Evolutionary conservation across 2,797 vertebrate genomes (phyloP).

Genomic region (Xenopus petersii): DNA sequence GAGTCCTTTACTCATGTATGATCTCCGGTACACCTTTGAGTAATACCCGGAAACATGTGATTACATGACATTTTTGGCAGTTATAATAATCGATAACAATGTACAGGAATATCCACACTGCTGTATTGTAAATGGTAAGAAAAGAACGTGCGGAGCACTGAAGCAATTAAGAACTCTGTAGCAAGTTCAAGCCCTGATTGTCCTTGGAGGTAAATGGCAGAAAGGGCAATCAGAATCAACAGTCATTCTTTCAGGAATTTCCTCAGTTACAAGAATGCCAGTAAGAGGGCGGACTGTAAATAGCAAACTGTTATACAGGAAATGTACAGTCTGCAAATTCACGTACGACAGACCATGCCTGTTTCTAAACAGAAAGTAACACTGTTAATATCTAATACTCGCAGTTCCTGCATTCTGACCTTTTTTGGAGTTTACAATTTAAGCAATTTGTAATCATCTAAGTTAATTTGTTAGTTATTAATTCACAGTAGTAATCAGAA

Average conservation of each 20-base stretch:
- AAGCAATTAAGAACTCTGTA: neutral
- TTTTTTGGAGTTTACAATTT: conserved; percentile 5
- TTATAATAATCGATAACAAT: too few species aligned
- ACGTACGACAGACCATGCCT: conserved; percentile 1
- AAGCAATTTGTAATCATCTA: neutral
- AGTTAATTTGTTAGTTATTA: too few species aligned
- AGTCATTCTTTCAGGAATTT: too few species aligned
- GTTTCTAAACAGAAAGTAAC: conserved; percentile 18
- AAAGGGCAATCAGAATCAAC: too few species aligned
- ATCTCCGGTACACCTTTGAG: too few species aligned
- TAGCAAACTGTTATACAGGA: conserved; percentile 29
- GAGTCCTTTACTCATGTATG: too few species aligned
- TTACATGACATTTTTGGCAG: too few species aligned
- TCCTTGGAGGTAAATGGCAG: neutral
- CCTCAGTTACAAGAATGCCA: conserved; percentile 15
- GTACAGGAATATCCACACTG: too few species aligned
- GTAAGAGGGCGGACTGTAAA: conserved; percentile 28
- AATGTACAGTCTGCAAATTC: conserved; percentile 3
- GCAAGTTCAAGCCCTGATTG: neutral
- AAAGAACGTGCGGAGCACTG: too few species aligned
- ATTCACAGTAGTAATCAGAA: too few species aligned
- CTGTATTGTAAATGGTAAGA: too few species aligned
- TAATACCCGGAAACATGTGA: too few species aligned
- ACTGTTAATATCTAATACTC: neutral
- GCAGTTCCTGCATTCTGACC: neutral